These are phyloP conservation scores for Corella eumyota DNA, from an alignment of 23 tunicate genomes.

Conservation along the genomic window DNA sequence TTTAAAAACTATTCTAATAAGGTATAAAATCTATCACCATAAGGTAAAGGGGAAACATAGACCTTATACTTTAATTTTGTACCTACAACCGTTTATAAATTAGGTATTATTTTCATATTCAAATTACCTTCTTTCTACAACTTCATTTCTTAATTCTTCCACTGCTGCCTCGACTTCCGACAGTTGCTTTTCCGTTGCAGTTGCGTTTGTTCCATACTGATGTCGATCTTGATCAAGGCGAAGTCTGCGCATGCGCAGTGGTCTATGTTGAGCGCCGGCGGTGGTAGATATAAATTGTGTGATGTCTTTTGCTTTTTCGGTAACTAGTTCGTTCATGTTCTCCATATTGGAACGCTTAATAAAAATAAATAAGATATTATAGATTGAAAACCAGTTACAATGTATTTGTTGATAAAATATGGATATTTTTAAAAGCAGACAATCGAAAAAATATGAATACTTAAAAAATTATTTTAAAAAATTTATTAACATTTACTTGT, in stretches of 20 bases:
- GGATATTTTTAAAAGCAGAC: too few species aligned
- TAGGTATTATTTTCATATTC: too few species aligned
- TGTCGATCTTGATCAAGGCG: conserved; percentile 54
- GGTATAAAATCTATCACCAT: too few species aligned
- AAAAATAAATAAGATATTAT: background rate
- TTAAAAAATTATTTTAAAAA: background rate
- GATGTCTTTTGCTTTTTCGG: conserved; percentile 27
- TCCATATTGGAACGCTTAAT: conserved; percentile 54
- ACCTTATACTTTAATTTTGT: too few species aligned
- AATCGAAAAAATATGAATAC: background rate
- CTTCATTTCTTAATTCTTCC: conserved; percentile 78
- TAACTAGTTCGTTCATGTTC: conserved; percentile 47
- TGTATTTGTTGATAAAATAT: too few species aligned
- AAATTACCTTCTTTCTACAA: conserved; percentile 71
- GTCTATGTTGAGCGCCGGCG: conserved; percentile 57
- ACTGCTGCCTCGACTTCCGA: conserved; percentile 82
- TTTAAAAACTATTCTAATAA: too few species aligned
- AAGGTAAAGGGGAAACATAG: too few species aligned
- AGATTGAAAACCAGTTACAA: background rate
- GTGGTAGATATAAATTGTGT: conserved; percentile 40
- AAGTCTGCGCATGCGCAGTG: conserved; percentile 52
- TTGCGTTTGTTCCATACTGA: conserved; percentile 41
- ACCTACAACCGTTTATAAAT: too few species aligned
- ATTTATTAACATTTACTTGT: conserved; percentile 20
- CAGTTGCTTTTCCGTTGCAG: conserved; percentile 49